Evolutionary conservation across 2,888 invertebrate species (phyloP).

Genomic region (Saturnia pavonia): DNA sequence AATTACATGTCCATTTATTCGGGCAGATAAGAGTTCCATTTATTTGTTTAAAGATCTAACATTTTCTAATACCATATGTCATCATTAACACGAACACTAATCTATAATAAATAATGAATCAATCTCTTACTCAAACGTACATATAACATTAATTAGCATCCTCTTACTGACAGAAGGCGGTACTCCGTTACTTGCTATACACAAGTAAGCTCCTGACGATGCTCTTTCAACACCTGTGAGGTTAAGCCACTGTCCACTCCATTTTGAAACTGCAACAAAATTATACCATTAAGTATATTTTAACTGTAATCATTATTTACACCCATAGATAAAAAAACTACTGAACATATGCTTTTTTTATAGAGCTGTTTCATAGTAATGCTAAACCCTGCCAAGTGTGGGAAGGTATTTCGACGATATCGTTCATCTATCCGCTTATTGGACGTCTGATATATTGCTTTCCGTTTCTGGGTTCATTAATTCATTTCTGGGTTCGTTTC

Average conservation of each 20-base stretch:
- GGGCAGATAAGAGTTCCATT: no score
- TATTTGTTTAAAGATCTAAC: no score
- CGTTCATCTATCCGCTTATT: not conserved
- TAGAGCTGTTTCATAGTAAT: not conserved
- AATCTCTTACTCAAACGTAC: conserved; percentile 38
- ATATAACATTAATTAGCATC: conserved; percentile 79
- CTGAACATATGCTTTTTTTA: no score
- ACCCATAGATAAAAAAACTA: no score
- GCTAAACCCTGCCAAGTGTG: not conserved
- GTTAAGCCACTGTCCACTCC: conserved; percentile 80
- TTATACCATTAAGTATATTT: not conserved
- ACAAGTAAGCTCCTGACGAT: conserved; percentile 84
- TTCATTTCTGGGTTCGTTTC: no score
- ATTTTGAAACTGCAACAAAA: conserved; percentile 71
- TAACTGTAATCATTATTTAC: not conserved
- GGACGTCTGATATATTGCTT: not conserved
- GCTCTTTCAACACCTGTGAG: conserved; percentile 80
- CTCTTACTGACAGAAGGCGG: conserved; percentile 77
- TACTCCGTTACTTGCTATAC: conserved; percentile 85
- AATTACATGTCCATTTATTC: no score
- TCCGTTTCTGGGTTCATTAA: not conserved
- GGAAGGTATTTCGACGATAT: no score
- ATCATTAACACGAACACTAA: no score
- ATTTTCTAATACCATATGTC: no score
- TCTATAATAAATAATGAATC: not conserved